Percentiles rank a stretch among this genome's conserved stretches.
phyloP scores from a whole-genome alignment of 2,888 invertebrate genomes.

The Arenicola marina region DNA sequence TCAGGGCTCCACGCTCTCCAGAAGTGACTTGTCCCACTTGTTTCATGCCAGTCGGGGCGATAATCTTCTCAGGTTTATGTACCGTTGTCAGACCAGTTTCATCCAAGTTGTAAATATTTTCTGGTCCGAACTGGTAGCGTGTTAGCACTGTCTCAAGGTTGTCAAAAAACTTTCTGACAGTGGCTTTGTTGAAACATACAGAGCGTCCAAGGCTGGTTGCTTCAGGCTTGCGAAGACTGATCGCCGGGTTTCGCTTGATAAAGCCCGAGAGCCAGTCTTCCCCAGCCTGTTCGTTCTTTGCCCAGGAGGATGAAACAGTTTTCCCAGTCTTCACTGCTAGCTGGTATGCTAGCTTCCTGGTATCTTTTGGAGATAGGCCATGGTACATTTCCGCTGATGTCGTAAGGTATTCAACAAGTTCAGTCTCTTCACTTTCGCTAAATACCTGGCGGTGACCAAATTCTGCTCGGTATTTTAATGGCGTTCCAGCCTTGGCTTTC shows the following conservation, averaged over 20 bases:
- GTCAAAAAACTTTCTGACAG: constrained; percentile 1
- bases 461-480: neutral
- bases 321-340: neutral
- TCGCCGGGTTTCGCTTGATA: neutral
- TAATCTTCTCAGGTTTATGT: constrained; percentile 6
- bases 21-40: constrained; percentile 14
- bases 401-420: neutral
- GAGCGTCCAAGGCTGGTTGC: constrained; percentile 7
- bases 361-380: constrained; percentile 6
- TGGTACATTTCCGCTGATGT: constrained; percentile 4
- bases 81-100: constrained; percentile 14
- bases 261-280: constrained; percentile 7
- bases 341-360: neutral
- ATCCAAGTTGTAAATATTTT: constrained; percentile 5
- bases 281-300: neutral
- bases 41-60: neutral
- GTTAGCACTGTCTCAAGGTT: constrained; percentile 4
- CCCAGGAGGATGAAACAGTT: neutral
- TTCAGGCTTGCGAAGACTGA: constrained; percentile 5
- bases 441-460: neutral
- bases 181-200: neutral
- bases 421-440: neutral
- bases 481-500: neutral
- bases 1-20: constrained; percentile 4
- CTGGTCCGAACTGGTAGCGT: neutral